Base-by-base conservation (phyloP, 1,140 invertebrate genomes). In the Teleogryllus occipitalis region DNA sequence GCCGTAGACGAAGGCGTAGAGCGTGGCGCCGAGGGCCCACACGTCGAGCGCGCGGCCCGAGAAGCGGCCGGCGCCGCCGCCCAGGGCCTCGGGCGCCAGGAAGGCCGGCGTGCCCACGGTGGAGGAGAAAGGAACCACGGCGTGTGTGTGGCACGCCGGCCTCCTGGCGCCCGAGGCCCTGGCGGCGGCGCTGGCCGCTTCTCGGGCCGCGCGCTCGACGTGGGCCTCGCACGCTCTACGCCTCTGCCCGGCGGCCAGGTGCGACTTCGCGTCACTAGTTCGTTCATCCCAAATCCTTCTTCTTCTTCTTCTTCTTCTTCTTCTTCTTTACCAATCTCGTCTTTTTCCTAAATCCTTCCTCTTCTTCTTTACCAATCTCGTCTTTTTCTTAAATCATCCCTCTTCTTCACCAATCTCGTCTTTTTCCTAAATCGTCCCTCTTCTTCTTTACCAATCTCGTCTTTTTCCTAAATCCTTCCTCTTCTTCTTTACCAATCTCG, bases 101-200 rank as follows among this genome's bases (percentile, higher is more conserved):
- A 99, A 99, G 0, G 97, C 97, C 0, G 98, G 97, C 0, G 97
- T 98, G 14, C 95, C 95, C 0, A 94, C 93, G 7, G 93, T 91
- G 82, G 90, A 91, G 27, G 89, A 89, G 80, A 98, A 87, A n/a
- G n/a, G n/a, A n/a, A n/a, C n/a, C 84, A 92, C 90, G 15, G 97
- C 91, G 87, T 98, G n/a, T n/a, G n/a, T n/a, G n/a, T n/a, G 95
- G 95, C 14, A 98, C 97, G 0, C 97, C 98, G 0, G 97, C 97
- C 0, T 99, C 86, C 92, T 96, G 82, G 95, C 97, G 7, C 98
- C 97, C 2, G 97, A 99, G 88, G 95, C 95, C 7, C 88, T 97
- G 54, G 85, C 75, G 85, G 82, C 74, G 82, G 76, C 77, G 83
- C 82, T 78, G 89, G 90, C 81, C 89, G 90, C 79, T 92, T 92